Conservation (phyloP, 1,140 invertebrate genomes). For the Choristoneura fumiferana region DNA sequence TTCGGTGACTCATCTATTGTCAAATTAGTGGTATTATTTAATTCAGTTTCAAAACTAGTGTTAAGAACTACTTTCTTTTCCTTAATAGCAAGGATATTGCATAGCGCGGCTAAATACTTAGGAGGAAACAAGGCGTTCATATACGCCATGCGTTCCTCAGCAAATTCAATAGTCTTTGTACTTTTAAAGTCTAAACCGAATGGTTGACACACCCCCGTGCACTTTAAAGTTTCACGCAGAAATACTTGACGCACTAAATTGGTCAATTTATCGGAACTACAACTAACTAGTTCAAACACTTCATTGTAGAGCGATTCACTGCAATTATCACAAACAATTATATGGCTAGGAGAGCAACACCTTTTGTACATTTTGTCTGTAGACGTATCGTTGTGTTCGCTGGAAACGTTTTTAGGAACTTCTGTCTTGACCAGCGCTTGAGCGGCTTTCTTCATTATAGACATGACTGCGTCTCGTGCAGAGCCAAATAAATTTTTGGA, state of each 20-base stretch:
- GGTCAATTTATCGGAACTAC: slow-evolving; percentile 78
- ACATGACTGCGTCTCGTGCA: slow-evolving; percentile 90
- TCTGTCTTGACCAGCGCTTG: slow-evolving; percentile 87
- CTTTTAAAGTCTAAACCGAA: slow-evolving; percentile 81
- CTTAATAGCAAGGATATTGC: slow-evolving; percentile 84
- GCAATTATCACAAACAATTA: slow-evolving; percentile 85
- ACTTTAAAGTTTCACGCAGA: slow-evolving; percentile 78
- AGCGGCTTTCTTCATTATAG: slow-evolving; percentile 93
- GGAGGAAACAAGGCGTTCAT: slow-evolving; percentile 81
- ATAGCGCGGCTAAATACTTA: slow-evolving; percentile 87
- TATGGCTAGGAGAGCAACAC: slow-evolving; percentile 83
- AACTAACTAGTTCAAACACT: slow-evolving; percentile 84
- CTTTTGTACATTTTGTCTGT: slow-evolving; percentile 73
- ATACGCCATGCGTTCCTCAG: slow-evolving; percentile 73
- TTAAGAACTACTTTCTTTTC: slow-evolving; percentile 85
- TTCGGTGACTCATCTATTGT: slow-evolving; percentile 68
- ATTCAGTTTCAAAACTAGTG: slow-evolving; percentile 76
- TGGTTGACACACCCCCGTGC: slow-evolving; percentile 77
- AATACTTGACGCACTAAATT: slow-evolving; percentile 78
- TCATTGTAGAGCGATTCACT: slow-evolving; percentile 82
- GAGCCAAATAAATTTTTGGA: slow-evolving; percentile 89
- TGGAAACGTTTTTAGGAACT: slow-evolving; percentile 77
- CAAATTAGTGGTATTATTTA: slow-evolving; percentile 73
- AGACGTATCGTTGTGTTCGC: slow-evolving; percentile 64
- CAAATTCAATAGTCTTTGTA: slow-evolving; percentile 70